Conservation (phyloP, 1,140 invertebrate genomes). For the Brachystomella parvula region DNA sequence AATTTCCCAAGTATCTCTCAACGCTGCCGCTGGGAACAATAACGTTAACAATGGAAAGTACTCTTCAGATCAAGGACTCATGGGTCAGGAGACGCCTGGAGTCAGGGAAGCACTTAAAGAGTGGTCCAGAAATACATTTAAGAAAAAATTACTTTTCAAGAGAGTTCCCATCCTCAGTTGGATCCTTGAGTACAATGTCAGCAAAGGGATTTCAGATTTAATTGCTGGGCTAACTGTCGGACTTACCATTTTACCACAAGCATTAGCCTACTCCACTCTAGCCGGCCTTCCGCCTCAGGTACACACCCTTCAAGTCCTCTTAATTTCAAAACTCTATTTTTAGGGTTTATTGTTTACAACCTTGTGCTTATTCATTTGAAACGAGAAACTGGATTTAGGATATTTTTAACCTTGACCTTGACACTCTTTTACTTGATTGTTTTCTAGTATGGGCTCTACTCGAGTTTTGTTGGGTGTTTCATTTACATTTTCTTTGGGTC, state of each 20-base stretch:
- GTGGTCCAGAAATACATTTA: conserved; percentile 45
- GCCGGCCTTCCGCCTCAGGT: conserved; percentile 74
- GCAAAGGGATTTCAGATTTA: conserved; percentile 23
- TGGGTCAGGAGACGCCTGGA: conserved; percentile 2
- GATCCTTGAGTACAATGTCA: conserved; percentile 54
- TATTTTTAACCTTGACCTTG: background rate
- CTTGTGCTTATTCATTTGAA: conserved; percentile 36
- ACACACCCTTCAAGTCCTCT: conserved; percentile 62
- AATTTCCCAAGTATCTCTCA: conserved; percentile 13
- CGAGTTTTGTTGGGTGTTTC: conserved; percentile 76
- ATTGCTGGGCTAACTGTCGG: conserved; percentile 57
- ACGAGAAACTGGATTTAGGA: background rate
- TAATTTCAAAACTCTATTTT: conserved; percentile 1
- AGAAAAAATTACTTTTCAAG: conserved; percentile 51
- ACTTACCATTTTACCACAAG: conserved; percentile 80
- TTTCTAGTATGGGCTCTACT: conserved; percentile 72
- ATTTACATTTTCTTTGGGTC: conserved; percentile 68
- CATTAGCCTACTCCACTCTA: conserved; percentile 65
- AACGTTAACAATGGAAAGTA: conserved; percentile 14
- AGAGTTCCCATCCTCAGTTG: conserved; percentile 55
- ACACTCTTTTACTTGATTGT: conserved; percentile 12
- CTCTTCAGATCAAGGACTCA: background rate
- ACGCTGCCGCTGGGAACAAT: background rate
- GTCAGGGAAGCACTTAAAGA: conserved; percentile 36
- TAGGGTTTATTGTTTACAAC: conserved; percentile 47